Conservation (phyloP, 2,888 invertebrate genomes). For the Brassicogethes aeneus region DNA sequence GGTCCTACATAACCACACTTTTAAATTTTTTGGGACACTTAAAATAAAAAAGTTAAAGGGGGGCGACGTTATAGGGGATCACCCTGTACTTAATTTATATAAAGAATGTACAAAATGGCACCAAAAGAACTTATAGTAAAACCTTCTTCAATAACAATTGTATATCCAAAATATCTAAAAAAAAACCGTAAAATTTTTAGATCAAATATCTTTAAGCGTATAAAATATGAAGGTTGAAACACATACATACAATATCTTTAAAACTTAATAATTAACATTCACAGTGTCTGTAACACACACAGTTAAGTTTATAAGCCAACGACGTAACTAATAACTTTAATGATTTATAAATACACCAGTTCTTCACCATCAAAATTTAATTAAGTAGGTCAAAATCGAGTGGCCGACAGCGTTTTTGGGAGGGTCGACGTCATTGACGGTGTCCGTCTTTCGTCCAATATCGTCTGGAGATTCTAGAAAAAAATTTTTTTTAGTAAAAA, state of each 20-base stretch:
- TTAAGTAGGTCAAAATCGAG: constrained; percentile 42
- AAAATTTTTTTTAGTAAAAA: too few relatives aligned
- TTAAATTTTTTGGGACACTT: too few relatives aligned
- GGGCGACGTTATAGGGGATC: too few relatives aligned
- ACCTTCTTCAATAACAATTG: constrained; percentile 9
- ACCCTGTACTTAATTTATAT: too few relatives aligned
- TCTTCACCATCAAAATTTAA: constrained; percentile 20
- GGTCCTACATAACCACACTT: too few relatives aligned
- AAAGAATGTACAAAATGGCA: too few relatives aligned
- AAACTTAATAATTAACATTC: constrained; percentile 17
- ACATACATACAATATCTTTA: constrained; percentile 9
- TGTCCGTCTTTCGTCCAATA: constrained; percentile 34
- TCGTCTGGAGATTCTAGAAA: constrained; percentile 33
- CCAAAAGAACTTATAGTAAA: too few relatives aligned
- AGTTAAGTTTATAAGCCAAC: constrained; percentile 8
- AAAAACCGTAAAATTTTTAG: constrained; percentile 3
- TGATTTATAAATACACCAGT: constrained; percentile 30
- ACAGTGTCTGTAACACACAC: constrained; percentile 17
- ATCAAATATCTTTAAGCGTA: constrained; percentile 1
- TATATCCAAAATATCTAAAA: too few relatives aligned
- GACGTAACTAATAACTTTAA: not conserved
- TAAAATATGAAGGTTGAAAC: constrained; percentile 9
- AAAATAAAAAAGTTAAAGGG: too few relatives aligned
- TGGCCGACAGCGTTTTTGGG: constrained; percentile 39
- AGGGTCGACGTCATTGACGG: constrained; percentile 34